Evolutionary conservation across 2,113 vertebrate species (phyloP).

Genomic region (Nymphicus hollandicus): DNA sequence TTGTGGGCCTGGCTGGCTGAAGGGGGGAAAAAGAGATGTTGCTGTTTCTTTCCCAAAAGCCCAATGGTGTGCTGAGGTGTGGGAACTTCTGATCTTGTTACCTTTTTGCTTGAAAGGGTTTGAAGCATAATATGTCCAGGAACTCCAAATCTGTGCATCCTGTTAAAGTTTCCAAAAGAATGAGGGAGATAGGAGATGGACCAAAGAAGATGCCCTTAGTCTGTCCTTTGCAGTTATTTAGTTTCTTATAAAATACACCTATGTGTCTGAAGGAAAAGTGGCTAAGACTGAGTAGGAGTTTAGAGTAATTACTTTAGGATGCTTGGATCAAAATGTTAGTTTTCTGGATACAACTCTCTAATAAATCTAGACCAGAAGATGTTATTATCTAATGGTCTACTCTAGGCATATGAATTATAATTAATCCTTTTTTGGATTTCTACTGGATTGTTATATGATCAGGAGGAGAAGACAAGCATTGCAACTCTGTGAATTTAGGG

Average conservation of each 20-base stretch:
- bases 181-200: not conserved
- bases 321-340: not conserved
- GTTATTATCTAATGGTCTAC: not conserved
- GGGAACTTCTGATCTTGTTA: not conserved
- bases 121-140: not conserved
- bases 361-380: not conserved
- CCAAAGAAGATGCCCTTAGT: not conserved
- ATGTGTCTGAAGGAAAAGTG: not conserved
- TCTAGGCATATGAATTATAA: not conserved
- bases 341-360: not conserved
- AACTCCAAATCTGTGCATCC: not conserved
- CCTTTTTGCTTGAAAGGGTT: not conserved
- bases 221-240: not conserved
- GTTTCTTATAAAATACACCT: not conserved
- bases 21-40: not conserved
- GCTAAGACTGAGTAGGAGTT: not conserved
- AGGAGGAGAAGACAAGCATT: not conserved
- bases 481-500: not conserved
- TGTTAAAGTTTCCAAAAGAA: not conserved
- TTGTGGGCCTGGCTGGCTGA: not conserved
- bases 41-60: not conserved
- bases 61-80: not conserved
- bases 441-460: not conserved
- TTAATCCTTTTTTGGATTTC: not conserved
- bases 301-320: not conserved